These are phyloP conservation scores for Poeciliopsis retropinna DNA, from an alignment of 2,113 vertebrate species.

Conservation along the genomic window DNA sequence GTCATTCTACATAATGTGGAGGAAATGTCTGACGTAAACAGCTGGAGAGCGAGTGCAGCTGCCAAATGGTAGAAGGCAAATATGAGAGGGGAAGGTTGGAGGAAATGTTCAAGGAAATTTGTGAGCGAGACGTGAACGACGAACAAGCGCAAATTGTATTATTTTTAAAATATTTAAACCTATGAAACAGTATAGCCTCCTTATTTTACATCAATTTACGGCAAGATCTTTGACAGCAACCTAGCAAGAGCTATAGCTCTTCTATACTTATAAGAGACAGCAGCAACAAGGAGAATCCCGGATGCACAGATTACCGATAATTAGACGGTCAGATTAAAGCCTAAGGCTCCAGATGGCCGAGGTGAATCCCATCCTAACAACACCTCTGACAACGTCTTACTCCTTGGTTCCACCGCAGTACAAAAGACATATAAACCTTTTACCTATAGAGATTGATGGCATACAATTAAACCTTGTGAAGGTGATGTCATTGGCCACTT, in stretches of 20 bases:
- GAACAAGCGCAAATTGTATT: not conserved
- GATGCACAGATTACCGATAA: slow-evolving; percentile 69
- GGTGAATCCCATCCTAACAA: slow-evolving; percentile 55
- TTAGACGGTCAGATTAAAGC: slow-evolving; percentile 69
- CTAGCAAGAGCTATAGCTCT: slow-evolving; percentile 5
- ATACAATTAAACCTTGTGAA: slow-evolving; percentile 13
- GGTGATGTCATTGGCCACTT: slow-evolving; percentile 8
- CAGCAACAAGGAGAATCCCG: slow-evolving; percentile 48
- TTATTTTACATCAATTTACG: not conserved
- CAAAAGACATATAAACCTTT: not conserved
- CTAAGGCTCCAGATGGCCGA: slow-evolving; percentile 70
- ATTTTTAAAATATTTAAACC: not conserved
- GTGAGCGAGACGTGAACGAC: not conserved
- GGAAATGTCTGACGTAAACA: slow-evolving; percentile 51
- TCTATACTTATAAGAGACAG: slow-evolving; percentile 6
- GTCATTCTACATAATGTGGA: slow-evolving; percentile 64
- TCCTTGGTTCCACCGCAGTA: slow-evolving; percentile 5
- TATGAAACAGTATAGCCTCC: not conserved
- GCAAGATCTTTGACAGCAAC: not conserved
- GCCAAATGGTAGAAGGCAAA: slow-evolving; percentile 24
- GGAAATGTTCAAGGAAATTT: not conserved
- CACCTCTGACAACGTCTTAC: slow-evolving; percentile 32
- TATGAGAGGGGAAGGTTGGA: not conserved
- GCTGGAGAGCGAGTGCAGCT: slow-evolving; percentile 39
- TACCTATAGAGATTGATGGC: not conserved